Percentiles rank a stretch among this genome's conserved stretches.
Conservation (phyloP, 2,888 invertebrate species). For the Glaucopsyche alexis region DNA sequence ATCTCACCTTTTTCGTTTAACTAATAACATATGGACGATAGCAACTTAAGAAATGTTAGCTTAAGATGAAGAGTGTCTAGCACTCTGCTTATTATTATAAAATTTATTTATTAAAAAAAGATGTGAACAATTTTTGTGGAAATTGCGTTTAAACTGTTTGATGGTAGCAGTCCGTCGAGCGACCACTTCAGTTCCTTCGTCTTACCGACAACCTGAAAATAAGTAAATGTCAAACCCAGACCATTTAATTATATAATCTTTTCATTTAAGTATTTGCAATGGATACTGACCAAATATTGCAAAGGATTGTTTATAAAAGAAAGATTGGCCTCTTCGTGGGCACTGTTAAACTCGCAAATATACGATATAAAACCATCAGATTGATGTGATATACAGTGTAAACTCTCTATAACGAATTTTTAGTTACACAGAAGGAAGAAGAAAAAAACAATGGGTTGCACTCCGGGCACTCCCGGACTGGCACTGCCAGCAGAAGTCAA, state of each 20-base stretch:
- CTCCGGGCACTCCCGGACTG: too few species aligned
- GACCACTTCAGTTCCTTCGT: conserved; percentile 49
- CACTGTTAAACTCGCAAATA: too few species aligned
- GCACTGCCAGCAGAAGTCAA: too few species aligned
- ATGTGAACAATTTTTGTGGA: conserved; percentile 67
- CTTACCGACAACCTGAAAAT: conserved; percentile 59
- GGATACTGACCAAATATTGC: too few species aligned
- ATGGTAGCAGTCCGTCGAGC: conserved; percentile 54
- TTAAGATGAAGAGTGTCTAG: conserved; percentile 47
- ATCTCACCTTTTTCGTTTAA: conserved; percentile 57
- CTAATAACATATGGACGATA: conserved; percentile 59
- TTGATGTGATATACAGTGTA: too few species aligned
- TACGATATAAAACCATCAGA: too few species aligned
- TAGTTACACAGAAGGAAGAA: too few species aligned
- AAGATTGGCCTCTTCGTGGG: too few species aligned
- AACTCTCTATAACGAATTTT: too few species aligned
- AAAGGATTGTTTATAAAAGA: too few species aligned
- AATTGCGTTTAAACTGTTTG: conserved; percentile 63
- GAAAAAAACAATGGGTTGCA: too few species aligned
- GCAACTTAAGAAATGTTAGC: conserved; percentile 69
- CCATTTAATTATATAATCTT: not conserved
- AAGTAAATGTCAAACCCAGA: not conserved
- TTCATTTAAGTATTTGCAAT: too few species aligned
- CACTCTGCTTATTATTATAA: conserved; percentile 44
- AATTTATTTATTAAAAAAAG: conserved; percentile 54